Conservation (phyloP, 2,888 invertebrate genomes). For the Drosophila mayaguana region DNA sequence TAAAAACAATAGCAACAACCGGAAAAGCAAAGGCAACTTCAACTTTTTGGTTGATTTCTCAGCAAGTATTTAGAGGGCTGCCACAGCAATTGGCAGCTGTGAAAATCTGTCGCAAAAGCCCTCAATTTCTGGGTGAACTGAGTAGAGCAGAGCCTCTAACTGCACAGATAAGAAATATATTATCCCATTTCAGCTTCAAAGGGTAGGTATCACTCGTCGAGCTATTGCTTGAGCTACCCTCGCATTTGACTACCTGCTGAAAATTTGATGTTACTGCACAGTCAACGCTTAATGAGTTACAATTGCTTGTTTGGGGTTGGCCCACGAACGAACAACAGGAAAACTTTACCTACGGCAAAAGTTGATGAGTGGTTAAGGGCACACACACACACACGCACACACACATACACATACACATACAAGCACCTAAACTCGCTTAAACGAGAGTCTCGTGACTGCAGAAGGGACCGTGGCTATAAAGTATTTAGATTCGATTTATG, state of each 20-base stretch:
- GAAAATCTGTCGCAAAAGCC: not conserved
- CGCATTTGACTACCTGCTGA: conserved; percentile 32
- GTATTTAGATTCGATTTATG: conserved; percentile 66
- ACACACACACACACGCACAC: conserved; percentile 30
- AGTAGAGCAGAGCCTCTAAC: not conserved
- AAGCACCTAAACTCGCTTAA: not conserved
- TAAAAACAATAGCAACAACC: conserved; percentile 28
- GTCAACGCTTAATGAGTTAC: conserved; percentile 75
- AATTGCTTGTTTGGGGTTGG: conserved; percentile 66
- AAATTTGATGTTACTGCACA: conserved; percentile 60
- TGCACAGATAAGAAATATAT: not conserved
- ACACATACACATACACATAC: not conserved
- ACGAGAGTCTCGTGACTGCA: not conserved
- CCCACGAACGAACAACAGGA: conserved; percentile 12
- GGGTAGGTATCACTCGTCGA: too few relatives aligned
- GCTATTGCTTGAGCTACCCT: conserved; percentile 18
- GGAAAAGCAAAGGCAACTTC: conserved; percentile 34
- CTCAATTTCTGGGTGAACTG: not conserved
- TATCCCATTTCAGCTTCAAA: too few relatives aligned
- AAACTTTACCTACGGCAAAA: conserved; percentile 68
- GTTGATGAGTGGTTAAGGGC: conserved; percentile 71
- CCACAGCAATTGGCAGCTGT: not conserved
- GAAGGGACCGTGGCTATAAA: conserved; percentile 30
- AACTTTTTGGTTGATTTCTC: conserved; percentile 51
- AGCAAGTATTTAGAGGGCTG: conserved; percentile 20